These are phyloP conservation scores for Diachrysia chrysitis DNA, from an alignment of 2,888 invertebrate species.

Conservation along the genomic window DNA sequence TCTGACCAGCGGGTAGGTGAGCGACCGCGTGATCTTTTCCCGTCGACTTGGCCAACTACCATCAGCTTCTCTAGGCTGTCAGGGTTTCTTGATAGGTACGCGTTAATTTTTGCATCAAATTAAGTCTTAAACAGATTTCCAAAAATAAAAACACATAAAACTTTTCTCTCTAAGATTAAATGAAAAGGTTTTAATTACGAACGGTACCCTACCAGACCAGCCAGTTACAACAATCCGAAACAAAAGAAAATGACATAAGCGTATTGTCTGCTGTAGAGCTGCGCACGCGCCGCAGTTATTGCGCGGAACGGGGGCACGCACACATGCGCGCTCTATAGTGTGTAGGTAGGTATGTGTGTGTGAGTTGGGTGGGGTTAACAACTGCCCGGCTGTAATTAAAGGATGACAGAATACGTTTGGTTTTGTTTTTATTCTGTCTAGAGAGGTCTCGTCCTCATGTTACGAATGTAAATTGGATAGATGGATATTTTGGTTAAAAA, in stretches of 20 bases:
- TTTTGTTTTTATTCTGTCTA: background rate
- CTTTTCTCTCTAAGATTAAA: background rate
- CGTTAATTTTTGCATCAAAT: background rate
- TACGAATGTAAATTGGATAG: background rate
- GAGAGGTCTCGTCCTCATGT: background rate
- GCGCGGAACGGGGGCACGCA: slow-evolving; percentile 59
- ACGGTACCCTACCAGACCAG: slow-evolving; percentile 49
- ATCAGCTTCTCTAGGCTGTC: too few relatives aligned
- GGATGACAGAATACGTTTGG: slow-evolving; percentile 16
- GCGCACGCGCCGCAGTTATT: slow-evolving; percentile 66
- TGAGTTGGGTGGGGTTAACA: slow-evolving; percentile 56
- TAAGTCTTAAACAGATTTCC: too few relatives aligned
- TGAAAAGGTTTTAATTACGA: slow-evolving; percentile 22
- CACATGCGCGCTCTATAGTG: slow-evolving; percentile 20
- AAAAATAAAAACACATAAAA: background rate
- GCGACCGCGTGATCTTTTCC: too few relatives aligned
- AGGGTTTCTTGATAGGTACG: too few relatives aligned
- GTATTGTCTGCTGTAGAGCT: slow-evolving; percentile 59
- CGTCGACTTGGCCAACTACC: too few relatives aligned
- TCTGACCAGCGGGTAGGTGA: too few relatives aligned
- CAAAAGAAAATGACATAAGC: slow-evolving; percentile 75
- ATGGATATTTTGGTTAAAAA: too few relatives aligned
- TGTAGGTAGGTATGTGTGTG: slow-evolving; percentile 14
- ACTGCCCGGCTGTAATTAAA: slow-evolving; percentile 44
- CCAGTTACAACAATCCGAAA: slow-evolving; percentile 55